Base-by-base conservation (phyloP, 1,140 invertebrate species). In the Megalopta genalis region DNA sequence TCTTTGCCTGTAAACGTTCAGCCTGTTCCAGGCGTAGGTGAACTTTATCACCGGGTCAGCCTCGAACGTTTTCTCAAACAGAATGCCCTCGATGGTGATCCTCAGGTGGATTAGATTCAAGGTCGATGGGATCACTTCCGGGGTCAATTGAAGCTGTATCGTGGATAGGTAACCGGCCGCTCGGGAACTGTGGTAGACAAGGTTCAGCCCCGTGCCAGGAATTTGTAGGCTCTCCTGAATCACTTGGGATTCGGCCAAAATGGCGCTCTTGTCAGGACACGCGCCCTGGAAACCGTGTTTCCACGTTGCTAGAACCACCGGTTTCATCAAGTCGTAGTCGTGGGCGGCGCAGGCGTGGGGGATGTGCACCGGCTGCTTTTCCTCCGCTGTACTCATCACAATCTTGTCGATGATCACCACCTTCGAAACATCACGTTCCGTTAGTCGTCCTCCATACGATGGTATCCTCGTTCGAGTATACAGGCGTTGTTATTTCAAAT, bases 21-120 rank as follows among this genome's bases (percentile, higher is more conserved):
- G 93, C 80, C 98, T 94, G 90, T 99, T 98, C 99, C 98, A 99
- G 0, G 98, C 96, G 90, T 98, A 99, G 0, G 98, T 99, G 89
- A 98, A 99, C 90, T 98, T 99, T 63, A 99, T 98, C 14, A 97
- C 95, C 2, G 98, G 97, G 93, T 99, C 98, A 0, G 98, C 98
- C 91, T 99, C 98, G 89, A 99, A 99, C 0, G 95, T 95, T 89
- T 98, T 98, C 88, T 99, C 97, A 87, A 98, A 98, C 0, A 98
- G 93, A 64, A 97, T 97, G 21, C 99, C 99, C 92, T 99, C 98
- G 71, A 99, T 98, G 0, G 97, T 98, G 54, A 98, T 99, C 78
- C 96, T 93, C 42, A 99, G 93, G 90, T 99, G 97, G 71, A 99
- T 98, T 0, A 98, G 91, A 80, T 96, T 96, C 16, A 99, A 92